A percentile compares a stretch with the other conserved stretches of the same genome.
phyloP scores from a whole-genome alignment of 1,140 invertebrate genomes.

The Papilio aristodemus region DNA sequence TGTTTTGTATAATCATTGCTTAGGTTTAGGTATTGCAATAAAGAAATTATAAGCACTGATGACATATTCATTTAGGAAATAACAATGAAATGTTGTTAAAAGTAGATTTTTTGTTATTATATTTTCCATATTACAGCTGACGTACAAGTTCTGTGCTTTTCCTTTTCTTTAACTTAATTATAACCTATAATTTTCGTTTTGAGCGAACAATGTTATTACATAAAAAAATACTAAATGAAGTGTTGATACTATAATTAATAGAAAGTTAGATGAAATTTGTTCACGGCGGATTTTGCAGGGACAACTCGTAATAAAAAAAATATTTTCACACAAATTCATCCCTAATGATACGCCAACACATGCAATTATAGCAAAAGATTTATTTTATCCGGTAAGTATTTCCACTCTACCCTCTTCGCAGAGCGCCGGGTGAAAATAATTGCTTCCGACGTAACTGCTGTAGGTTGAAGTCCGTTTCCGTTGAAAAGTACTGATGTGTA shows the following conservation, averaged over 20 bases:
- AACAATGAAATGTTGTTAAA: too few relatives aligned
- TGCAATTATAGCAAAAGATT: constrained; percentile 21
- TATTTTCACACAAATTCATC: not conserved
- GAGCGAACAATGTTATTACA: too few relatives aligned
- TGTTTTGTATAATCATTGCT: not conserved
- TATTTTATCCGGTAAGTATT: constrained; percentile 28
- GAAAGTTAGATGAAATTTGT: not conserved
- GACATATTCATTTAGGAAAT: too few relatives aligned
- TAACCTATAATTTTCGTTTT: too few relatives aligned
- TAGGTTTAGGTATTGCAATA: too few relatives aligned
- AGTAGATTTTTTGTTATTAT: too few relatives aligned
- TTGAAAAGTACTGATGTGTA: constrained; percentile 30
- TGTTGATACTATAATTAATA: too few relatives aligned
- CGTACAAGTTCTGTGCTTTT: too few relatives aligned
- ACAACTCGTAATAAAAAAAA: not conserved
- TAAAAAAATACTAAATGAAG: too few relatives aligned
- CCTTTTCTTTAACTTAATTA: too few relatives aligned
- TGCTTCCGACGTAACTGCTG: constrained; percentile 25
- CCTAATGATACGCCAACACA: constrained; percentile 7
- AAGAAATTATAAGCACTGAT: too few relatives aligned
- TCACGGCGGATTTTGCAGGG: not conserved
- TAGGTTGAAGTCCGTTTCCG: constrained; percentile 27
- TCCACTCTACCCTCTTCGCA: constrained; percentile 18
- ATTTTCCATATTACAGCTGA: too few relatives aligned
- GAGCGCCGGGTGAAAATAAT: constrained; percentile 28